Conservation (phyloP, 2,888 invertebrate genomes). For the Dinocampus coccinellae region DNA sequence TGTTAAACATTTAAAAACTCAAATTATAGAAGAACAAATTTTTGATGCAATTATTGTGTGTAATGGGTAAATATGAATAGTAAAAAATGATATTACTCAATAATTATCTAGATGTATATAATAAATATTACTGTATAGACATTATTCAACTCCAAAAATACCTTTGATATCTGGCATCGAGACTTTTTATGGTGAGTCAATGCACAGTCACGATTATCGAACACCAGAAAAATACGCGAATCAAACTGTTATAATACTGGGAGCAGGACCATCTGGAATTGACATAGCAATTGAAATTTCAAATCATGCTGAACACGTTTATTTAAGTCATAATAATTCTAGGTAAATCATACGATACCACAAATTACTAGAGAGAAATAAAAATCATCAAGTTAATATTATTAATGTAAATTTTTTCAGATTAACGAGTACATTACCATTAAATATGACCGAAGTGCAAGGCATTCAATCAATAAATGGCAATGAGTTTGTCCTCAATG, state of each 20-base stretch:
- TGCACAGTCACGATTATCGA: constrained; percentile 84
- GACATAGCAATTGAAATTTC: constrained; percentile 80
- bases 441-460: constrained; percentile 72
- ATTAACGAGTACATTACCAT: constrained; percentile 70
- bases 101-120: neutral
- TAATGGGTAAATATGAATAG: constrained; percentile 72
- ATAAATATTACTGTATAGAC: constrained; percentile 59
- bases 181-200: constrained; percentile 72
- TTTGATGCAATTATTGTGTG: constrained; percentile 80
- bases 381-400: too few species aligned
- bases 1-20: constrained; percentile 69
- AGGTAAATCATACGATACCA: constrained; percentile 65
- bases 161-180: constrained; percentile 71
- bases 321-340: constrained; percentile 72
- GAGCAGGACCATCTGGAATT: constrained; percentile 81
- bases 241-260: constrained; percentile 77
- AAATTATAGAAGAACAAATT: constrained; percentile 65
- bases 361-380: too few species aligned
- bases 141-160: constrained; percentile 71
- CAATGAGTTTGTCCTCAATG: constrained; percentile 73
- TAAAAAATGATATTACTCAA: neutral
- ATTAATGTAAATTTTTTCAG: constrained; percentile 44
- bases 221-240: constrained; percentile 74
- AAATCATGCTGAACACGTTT: constrained; percentile 70
- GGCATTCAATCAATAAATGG: constrained; percentile 71